Percentiles rank a stretch among this genome's conserved stretches.
Evolutionary conservation across 2,797 vertebrate genomes (phyloP).

Genomic region (Novumbra hubbsi): DNA sequence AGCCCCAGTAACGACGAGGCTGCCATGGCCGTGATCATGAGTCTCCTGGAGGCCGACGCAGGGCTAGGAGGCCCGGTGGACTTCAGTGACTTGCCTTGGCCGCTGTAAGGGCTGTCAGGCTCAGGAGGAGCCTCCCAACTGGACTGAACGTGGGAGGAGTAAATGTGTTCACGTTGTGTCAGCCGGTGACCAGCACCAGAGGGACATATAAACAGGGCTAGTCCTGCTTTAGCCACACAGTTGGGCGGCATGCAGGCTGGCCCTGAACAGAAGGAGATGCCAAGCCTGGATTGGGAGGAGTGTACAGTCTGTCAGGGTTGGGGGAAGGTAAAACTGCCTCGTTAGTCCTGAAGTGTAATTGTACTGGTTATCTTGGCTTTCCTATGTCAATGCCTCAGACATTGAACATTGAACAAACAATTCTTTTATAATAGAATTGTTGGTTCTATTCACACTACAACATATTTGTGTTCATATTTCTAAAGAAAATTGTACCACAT

Average conservation of each 20-base stretch:
- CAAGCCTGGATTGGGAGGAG: not conserved
- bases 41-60: slow-evolving; percentile 95
- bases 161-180: not conserved
- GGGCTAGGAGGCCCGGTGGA: slow-evolving; percentile 96
- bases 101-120: slow-evolving; percentile 77
- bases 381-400: not conserved
- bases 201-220: not conserved
- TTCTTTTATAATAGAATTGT: slow-evolving; percentile 7
- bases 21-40: slow-evolving; percentile 99
- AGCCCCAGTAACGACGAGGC: slow-evolving; percentile 97
- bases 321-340: not conserved
- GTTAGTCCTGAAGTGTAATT: not conserved
- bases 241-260: not conserved
- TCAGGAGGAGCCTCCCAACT: not conserved
- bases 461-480: slow-evolving; percentile 5
- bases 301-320: not conserved
- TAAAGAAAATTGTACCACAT: slow-evolving; percentile 6
- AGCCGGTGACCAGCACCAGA: not conserved
- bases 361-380: not conserved
- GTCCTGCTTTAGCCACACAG: not conserved
- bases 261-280: not conserved
- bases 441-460: slow-evolving; percentile 5
- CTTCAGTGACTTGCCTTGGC: slow-evolving; percentile 98
- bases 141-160: not conserved
- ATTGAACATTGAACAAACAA: slow-evolving; percentile 1